These are phyloP conservation scores for Synergus gifuensis DNA, from an alignment of 2,888 invertebrate species.

Conservation along the genomic window DNA sequence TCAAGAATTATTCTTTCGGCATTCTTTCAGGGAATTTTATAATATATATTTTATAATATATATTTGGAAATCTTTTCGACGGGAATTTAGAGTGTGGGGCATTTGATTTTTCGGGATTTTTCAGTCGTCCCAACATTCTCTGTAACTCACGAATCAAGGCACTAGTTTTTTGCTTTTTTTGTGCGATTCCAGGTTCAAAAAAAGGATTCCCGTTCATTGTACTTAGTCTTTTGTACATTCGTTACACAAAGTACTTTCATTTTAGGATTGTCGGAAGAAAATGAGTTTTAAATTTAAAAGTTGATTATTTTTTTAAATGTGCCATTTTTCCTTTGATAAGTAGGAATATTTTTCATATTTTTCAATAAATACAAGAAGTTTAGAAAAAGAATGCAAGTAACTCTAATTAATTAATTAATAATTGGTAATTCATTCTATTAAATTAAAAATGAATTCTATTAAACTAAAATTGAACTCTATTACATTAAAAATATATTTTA, in stretches of 20 bases:
- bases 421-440: too few species aligned
- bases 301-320: background rate
- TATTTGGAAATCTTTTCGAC: too few species aligned
- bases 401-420: background rate
- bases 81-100: too few species aligned
- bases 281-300: background rate
- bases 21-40: too few species aligned
- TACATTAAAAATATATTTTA: too few species aligned
- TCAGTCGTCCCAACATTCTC: background rate
- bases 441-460: background rate
- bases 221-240: background rate
- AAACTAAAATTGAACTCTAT: background rate
- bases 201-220: background rate
- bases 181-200: background rate
- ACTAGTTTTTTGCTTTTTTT: background rate
- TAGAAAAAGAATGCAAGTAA: background rate
- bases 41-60: too few species aligned
- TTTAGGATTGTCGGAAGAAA: background rate
- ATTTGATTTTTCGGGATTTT: too few species aligned
- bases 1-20: too few species aligned
- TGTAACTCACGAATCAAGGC: background rate
- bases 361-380: background rate
- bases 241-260: slow-evolving; percentile 23
- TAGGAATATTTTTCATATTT: background rate
- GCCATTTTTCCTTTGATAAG: background rate